Base-by-base conservation (phyloP, 1,140 invertebrate genomes). In the Dendroctonus valens region DNA sequence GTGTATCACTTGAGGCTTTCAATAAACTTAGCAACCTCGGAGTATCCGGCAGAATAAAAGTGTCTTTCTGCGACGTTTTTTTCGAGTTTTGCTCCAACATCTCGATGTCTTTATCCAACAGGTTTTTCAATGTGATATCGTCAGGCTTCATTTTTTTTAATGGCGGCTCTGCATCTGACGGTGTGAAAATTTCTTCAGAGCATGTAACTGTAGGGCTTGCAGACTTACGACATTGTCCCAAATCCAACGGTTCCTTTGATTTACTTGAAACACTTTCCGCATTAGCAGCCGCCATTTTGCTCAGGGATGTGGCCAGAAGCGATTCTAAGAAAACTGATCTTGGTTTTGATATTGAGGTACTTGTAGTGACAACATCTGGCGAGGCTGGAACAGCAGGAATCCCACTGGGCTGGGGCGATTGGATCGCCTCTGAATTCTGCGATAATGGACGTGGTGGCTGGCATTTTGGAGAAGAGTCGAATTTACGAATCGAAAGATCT, bases 181-280 rank as follows among this genome's bases (percentile, higher is more conserved):
- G 48, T 54, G 60, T 70, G 26, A 71, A 70, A 2, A 82, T 81
- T 79, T 86, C 83, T 70, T 86, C 83, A 0, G 84, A 84, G 69
- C 85, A 85, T 65, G 82, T 85, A 0, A 86, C 83, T 6, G 83
- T 85, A 2, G 83, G 83, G 75, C 83, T 85, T 2, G 83, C 82
- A 15, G 83, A 84, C 72, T 85, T 84, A 65, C 84, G 78, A 70
- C 82, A 82, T 78, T 84, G 84, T 5, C 86, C 87, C 59, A 88
- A 76, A 78, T 89, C 85, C 42, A 88, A 77, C 2, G 87, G 86
- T 76, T 87, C 86, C 63, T 83, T 85, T 74, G 87, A 85, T 72
- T 83, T 81, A n/a, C 79, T 1, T 26, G 26, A 81, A 41, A 82
- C 81, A 3, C 81, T 83, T n/a, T 81, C 40, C 7, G 8, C n/a